Base-by-base conservation (phyloP, 1,140 invertebrate species). In the Cylas formicarius region DNA sequence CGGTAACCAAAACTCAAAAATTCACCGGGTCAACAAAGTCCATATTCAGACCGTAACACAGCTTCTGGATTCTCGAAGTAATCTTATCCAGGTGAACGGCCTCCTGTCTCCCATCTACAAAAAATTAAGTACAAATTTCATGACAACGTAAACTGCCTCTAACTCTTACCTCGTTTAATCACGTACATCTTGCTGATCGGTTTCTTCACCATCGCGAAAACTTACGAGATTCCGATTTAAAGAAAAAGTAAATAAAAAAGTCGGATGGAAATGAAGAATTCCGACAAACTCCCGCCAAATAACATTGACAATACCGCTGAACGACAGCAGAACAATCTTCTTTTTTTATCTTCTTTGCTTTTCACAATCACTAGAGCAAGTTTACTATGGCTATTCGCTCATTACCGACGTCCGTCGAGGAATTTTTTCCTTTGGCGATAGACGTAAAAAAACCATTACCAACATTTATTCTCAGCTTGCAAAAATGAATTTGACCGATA, bases 31-130 rank as follows among this genome's bases (percentile, higher is more conserved):
- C 91, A 26, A 98, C 82, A 75, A 87, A 97, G 42, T 97, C 90
- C 79, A 86, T 87, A 65, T 97, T 90, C 3, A 98, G 72, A 21
- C 89, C 90, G 75, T 97, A 97, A 61, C 95, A 97, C 34, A 97
- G 72, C 62, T 97, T 97, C 59, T 86, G 79, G 22, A 99, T 92
- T 55, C 95, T 74, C 0, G 88, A 92, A 2, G 94, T 97, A 42
- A 99, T 98, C 77, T 99, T 98, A 67, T 98, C 94, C 68, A 97
- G 90, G 68, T 94, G 87, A 3, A 98, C 86, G 56, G 84, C 80
- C 68, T 99, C 93, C 59, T 84, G 78, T n/a, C 86, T 73, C 0
- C 91, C 92, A 77, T 86, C 92, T 87, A 53, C 29, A 41, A 50
- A 36, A 42, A 32, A 52, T 39, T 24, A 27, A 36, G 13, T 9